Base-by-base conservation (phyloP, 2,888 invertebrate genomes). In the Diabrotica balteata region DNA sequence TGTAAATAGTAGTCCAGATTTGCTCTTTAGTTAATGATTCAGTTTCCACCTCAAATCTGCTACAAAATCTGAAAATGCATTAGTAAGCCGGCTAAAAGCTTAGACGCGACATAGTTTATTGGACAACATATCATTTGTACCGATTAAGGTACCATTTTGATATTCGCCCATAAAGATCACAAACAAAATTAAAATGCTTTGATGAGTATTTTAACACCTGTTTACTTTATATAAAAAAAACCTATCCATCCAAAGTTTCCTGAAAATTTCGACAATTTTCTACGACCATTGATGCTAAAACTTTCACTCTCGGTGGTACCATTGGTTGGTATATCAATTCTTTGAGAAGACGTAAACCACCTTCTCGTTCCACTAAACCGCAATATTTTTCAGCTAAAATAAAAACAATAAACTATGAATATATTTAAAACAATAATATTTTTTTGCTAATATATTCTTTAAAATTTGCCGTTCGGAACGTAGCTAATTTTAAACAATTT, bases 321-420 rank as follows among this genome's bases (percentile, higher is more conserved):
- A 85, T 84, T 22, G 88, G 87, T 80, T 91, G 88, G 8, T 83
- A 80, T 11, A 92, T 84, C 60, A 94, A 83, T 71, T 90, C 88
- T 67, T 89, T 85, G 52, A 98, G 86, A 69, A 96, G 86, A 51
- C 86, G 86, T 60, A 96, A 82, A 0, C 98, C 98, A 47, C 93
- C 93, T 85, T 98, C 98, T 54, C 90, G 88, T 78, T 93, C 91
- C 54, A 98, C 91, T 79, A 97, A 87, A 71, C 88, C 86, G 84
- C 97, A 98, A 86, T 98, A 98, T 85, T 97, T 97, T 67, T 91
- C 91, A 51, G 96, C 96, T 97, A 84, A 42, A 86, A 86, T 70
- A 66, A 70, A 74, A 73, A 32, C 32, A 54, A 54, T 7, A 43
- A 43, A 49, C 3, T 10, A 42, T 53, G 10, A 64, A n/a, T 64